Base-by-base conservation (phyloP, 2,797 vertebrate genomes). In the Sebastes goodei region DNA sequence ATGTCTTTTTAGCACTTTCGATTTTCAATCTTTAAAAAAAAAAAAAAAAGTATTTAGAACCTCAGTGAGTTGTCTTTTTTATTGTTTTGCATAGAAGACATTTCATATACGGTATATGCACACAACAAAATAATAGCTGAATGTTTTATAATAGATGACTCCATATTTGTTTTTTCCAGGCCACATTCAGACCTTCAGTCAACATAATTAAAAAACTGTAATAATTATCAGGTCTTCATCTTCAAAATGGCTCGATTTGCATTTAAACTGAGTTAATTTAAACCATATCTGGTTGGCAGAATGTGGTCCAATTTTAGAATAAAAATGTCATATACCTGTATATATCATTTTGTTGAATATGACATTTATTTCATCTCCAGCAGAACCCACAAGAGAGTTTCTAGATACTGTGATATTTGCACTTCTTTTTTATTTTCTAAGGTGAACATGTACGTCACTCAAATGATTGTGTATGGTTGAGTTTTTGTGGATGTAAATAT, bases 1-100 rank as follows among this genome's bases (percentile, higher is more conserved):
- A 25, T 14, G 5, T 65, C 8, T 67, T 83, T 63, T 61, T 93
- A 93, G 93, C 93, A 94, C 91, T 94, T 95, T 93, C 88, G 88
- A 80, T 74, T 65, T 14, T 69, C 25, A 4, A 9, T 71, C 11
- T 46, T 23, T 68, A 32, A 9, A 15, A 21, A 59, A 42, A 59
- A 59, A 42, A 59, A 4, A 27, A 15, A 4, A 27, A 33, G 10
- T 74, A 61, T 35, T 74, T 63, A 62, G 42, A 81, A 59, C 62
- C 12, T 79, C 66, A 64, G 30, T 53, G 52, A 66, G 14, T 46
- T 69, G n/a, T 67, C 1, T 56, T 68, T 46, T 56, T 3, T 56
- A n/a, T 46, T 70, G 29, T 42, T 85, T 6, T 75, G 6, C 21
- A 42, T 78, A 46, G 14, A 68, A 53, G 14, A 70, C 3, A 76